Conservation (phyloP, 64 coral and sea anemone genomes). For the Anthopleura sola region DNA sequence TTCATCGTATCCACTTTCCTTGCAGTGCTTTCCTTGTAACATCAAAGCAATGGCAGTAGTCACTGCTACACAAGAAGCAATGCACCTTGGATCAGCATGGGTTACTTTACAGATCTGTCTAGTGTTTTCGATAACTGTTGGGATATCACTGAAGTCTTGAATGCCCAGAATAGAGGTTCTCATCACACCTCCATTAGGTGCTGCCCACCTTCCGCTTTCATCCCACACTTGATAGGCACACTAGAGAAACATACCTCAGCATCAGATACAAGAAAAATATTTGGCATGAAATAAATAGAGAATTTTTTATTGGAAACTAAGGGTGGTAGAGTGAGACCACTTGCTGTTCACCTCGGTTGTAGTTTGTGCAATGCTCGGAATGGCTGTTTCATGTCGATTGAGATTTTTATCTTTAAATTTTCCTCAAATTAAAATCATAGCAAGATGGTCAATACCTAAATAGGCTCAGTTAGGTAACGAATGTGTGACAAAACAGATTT, state of each 20-base stretch:
- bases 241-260: constrained; percentile 1
- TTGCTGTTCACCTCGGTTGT: too few species aligned
- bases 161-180: constrained; percentile 83
- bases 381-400: too few species aligned
- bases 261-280: too few species aligned
- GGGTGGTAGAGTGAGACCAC: too few species aligned
- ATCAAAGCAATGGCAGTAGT: constrained; percentile 95
- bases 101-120: constrained; percentile 74
- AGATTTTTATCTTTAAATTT: too few species aligned
- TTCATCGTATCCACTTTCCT: constrained; percentile 20
- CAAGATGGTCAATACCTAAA: neutral
- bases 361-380: too few species aligned
- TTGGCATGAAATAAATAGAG: too few species aligned
- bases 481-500: neutral
- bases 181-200: constrained; percentile 96
- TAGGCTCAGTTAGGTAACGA: neutral
- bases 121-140: constrained; percentile 74
- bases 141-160: constrained; percentile 78
- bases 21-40: constrained; percentile 61
- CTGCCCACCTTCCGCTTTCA: constrained; percentile 37
- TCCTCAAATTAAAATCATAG: too few species aligned
- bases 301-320: too few species aligned
- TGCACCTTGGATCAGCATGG: constrained; percentile 94
- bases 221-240: constrained; percentile 72
- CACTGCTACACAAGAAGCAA: constrained; percentile 93